Conservation (phyloP, 2,797 vertebrate genomes). For the Erithacus rubecula region DNA sequence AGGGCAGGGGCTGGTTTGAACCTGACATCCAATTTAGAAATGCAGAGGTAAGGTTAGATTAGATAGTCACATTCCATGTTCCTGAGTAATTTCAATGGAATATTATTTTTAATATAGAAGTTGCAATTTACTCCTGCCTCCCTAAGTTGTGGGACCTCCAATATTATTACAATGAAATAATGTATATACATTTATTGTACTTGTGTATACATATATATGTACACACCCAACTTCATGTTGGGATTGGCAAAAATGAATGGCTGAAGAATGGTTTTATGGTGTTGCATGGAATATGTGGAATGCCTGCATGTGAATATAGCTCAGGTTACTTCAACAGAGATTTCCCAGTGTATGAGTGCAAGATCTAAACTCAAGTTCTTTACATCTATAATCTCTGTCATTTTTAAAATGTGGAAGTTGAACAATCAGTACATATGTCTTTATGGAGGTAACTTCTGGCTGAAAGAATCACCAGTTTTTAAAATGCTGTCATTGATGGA, state of each 20-base stretch:
- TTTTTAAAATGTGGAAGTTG: not conserved
- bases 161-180: not conserved
- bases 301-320: not conserved
- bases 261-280: not conserved
- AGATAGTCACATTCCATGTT: not conserved
- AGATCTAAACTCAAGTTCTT: not conserved
- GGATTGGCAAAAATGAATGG: not conserved
- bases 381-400: not conserved
- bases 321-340: not conserved
- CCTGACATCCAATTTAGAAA: not conserved
- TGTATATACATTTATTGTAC: accelerated
- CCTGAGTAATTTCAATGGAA: not conserved
- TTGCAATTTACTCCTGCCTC: not conserved
- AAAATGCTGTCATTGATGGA: not conserved
- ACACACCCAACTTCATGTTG: accelerated
- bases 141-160: not conserved
- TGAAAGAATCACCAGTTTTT: not conserved
- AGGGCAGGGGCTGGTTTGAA: not conserved
- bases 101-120: not conserved
- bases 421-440: not conserved
- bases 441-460: not conserved
- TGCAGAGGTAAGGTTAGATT: not conserved
- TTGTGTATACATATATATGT: accelerated
- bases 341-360: not conserved
- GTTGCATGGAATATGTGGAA: not conserved